phyloP scores from a whole-genome alignment of 2,797 vertebrate genomes.

The Phrynocephalus guinanensis region DNA sequence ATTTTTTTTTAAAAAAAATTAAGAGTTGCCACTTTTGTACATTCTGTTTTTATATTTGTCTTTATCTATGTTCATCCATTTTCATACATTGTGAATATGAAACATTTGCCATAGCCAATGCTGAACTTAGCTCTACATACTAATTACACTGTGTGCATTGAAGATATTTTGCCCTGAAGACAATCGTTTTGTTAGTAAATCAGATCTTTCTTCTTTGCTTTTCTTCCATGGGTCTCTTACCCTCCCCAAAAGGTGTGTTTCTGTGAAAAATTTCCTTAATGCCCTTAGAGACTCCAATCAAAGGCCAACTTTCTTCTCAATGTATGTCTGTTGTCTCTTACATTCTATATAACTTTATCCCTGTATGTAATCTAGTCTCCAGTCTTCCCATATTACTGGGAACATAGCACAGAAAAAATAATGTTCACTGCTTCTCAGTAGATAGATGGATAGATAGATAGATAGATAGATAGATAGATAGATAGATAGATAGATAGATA shows the following conservation, averaged over 20 bases:
- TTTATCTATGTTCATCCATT: background rate
- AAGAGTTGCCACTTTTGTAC: conserved; percentile 42
- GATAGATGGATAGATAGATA: conserved; percentile 17
- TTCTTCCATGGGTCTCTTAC: conserved; percentile 41
- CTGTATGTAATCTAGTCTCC: conserved; percentile 20
- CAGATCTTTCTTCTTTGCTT: conserved; percentile 7
- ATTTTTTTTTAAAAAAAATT: background rate
- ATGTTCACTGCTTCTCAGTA: conserved; percentile 24
- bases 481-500: background rate
- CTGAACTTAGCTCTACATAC: conserved; percentile 35
- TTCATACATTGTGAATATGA: conserved; percentile 16
- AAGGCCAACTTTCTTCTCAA: conserved; percentile 43
- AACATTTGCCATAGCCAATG: conserved; percentile 34
- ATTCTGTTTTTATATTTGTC: conserved; percentile 43
- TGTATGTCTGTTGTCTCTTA: conserved; percentile 37
- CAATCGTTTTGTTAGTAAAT: conserved; percentile 49
- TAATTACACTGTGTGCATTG: conserved; percentile 44
- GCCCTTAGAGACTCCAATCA: conserved; percentile 45
- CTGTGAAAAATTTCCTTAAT: conserved; percentile 30
- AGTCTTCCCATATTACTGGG: conserved; percentile 10
- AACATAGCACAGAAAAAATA: conserved; percentile 42
- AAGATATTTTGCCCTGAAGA: conserved; percentile 22
- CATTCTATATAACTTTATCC: conserved; percentile 41
- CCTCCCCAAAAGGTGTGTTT: conserved; percentile 17
- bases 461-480: conserved; percentile 1